Evolutionary conservation across 2,113 vertebrate species (phyloP), one percentile per base, ranked within the genome.

Genomic region (Ailurus styani): DNA sequence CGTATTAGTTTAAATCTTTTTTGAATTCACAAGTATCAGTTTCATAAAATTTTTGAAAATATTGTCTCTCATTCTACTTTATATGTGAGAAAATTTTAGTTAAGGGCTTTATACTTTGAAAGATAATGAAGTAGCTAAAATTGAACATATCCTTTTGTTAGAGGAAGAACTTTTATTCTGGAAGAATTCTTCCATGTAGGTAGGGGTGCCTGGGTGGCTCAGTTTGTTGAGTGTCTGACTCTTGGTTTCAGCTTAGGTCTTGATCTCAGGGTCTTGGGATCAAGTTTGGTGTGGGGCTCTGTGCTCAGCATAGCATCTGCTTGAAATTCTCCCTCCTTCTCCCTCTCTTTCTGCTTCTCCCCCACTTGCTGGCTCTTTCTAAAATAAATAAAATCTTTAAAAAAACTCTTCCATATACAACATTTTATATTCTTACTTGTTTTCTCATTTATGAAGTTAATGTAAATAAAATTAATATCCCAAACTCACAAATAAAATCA

Each of bases 401-500:
- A 70, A 87, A 79, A 86, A 7, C 21, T 55, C 12, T 89, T 95
- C 18, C 85, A 23, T 15, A 23, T 83, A 93, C 1, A n/a, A 23
- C 40, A 42, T 54, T 23, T 42, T 86, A 9, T 79, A 81, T 75
- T 60, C 21, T 85, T 66, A 40, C 5, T 52, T 78, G 42, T 70
- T 88, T 78, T 95, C 27, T 85, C 45, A 68, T 82, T 92, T 94
- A 85, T 93, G 8, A 93, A 96, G 82, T 52, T 89, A 83, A 77
- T 85, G 4, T 68, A 82, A 96, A 78, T 79, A 29, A 87, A 96
- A 86, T 70, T 45, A 81, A 52, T n/a, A 55, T 87, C 1, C 7
- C 37, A 85, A 91, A 40, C 12, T 97, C 11, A 31, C 5, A 87
- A 60, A 31, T 72, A 70, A 90, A 97, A 75, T 93, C 25, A 93